These are phyloP conservation scores for Falco naumanni DNA, from an alignment of 2,797 vertebrate species.

Conservation along the genomic window DNA sequence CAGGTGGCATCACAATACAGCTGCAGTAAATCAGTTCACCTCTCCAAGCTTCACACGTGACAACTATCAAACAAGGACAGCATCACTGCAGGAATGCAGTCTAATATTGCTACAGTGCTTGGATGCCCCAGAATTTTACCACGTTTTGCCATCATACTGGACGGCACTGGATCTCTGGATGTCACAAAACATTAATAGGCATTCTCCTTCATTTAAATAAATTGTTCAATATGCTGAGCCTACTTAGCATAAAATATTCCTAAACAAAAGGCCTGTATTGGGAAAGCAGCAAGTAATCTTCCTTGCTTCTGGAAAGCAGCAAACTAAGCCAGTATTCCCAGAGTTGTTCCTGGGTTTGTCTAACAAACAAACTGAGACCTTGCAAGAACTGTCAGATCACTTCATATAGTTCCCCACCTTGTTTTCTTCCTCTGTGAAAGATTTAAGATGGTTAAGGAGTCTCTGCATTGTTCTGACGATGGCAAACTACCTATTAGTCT, in stretches of 20 bases:
- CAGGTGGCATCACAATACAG: no score
- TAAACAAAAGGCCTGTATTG: background rate
- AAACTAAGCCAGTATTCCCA: background rate
- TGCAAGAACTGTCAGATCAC: background rate
- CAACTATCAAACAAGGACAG: background rate
- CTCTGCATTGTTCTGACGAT: background rate
- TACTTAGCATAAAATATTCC: background rate
- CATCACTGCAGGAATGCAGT: background rate
- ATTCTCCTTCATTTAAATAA: background rate
- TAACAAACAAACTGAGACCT: background rate
- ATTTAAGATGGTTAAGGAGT: background rate
- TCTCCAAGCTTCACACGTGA: background rate
- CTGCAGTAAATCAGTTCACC: background rate
- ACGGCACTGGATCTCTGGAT: background rate
- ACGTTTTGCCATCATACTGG: background rate
- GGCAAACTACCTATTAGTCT: background rate
- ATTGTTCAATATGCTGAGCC: background rate
- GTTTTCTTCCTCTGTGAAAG: background rate
- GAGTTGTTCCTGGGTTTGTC: background rate
- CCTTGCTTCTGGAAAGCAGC: background rate
- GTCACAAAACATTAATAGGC: background rate
- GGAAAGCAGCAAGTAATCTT: background rate
- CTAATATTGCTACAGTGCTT: background rate
- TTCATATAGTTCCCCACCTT: background rate
- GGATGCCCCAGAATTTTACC: background rate